Evolutionary conservation across 2,888 invertebrate genomes (phyloP).

Genomic region (Archaeoteleia sp.): DNA sequence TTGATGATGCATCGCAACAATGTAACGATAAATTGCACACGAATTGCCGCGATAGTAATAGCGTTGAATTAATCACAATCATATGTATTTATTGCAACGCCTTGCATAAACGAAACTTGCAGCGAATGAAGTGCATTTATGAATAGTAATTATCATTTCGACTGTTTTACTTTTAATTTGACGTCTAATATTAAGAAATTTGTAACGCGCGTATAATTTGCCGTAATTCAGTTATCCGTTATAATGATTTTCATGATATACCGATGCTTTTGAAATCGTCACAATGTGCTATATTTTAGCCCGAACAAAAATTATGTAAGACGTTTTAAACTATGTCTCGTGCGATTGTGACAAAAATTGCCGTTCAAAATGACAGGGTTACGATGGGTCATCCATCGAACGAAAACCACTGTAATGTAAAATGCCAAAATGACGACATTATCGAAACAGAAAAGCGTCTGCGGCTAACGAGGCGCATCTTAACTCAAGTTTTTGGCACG

Average conservation of each 20-base stretch:
- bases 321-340: too few relatives aligned
- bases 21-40: constrained; percentile 37
- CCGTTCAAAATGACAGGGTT: constrained; percentile 44
- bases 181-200: too few relatives aligned
- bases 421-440: constrained; percentile 51
- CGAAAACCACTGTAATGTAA: constrained; percentile 53
- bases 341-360: constrained; percentile 44
- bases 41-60: constrained; percentile 22
- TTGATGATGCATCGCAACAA: constrained; percentile 14
- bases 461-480: constrained; percentile 64
- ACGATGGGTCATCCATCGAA: constrained; percentile 36
- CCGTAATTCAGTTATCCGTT: too few relatives aligned
- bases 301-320: constrained; percentile 38
- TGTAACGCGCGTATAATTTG: too few relatives aligned
- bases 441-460: constrained; percentile 57
- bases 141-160: constrained; percentile 15
- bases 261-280: too few relatives aligned
- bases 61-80: constrained; percentile 34
- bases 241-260: too few relatives aligned
- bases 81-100: constrained; percentile 29
- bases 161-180: constrained; percentile 21
- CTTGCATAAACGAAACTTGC: constrained; percentile 32
- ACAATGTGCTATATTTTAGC: too few relatives aligned
- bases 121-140: constrained; percentile 36
- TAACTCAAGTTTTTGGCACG: constrained; percentile 63